A percentile compares a stretch with the other conserved stretches of the same genome.
Conservation (phyloP, 2,113 vertebrate species). For the Sterrhoptilus dennistouni region DNA sequence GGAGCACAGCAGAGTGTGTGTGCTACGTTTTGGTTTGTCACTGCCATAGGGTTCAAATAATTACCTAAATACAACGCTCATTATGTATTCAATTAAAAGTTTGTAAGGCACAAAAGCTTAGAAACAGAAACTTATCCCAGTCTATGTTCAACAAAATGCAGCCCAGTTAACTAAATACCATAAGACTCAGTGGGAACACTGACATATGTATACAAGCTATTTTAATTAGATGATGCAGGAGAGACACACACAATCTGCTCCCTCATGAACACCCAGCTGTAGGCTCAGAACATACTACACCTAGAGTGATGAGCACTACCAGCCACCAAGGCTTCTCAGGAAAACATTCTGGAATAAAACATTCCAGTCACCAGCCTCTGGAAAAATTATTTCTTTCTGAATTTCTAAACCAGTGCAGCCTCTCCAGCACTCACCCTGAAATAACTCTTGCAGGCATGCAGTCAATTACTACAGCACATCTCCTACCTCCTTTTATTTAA, state of each 20-base stretch:
- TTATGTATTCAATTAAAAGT: slow-evolving; percentile 45
- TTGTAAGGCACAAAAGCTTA: neutral
- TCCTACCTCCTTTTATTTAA: neutral
- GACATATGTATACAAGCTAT: slow-evolving; percentile 33
- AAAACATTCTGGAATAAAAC: neutral
- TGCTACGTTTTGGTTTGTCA: neutral
- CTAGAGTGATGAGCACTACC: neutral
- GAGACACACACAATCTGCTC: slow-evolving; percentile 40
- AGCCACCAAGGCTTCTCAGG: neutral
- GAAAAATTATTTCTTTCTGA: neutral
- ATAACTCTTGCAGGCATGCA: neutral
- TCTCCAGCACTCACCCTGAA: neutral
- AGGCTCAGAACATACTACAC: neutral
- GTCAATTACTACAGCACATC: neutral
- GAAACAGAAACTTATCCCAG: slow-evolving; percentile 26
- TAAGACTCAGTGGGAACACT: slow-evolving; percentile 39
- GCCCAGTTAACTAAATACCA: slow-evolving; percentile 34
- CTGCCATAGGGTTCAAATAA: slow-evolving; percentile 28
- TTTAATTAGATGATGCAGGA: slow-evolving; percentile 53
- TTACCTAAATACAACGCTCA: neutral
- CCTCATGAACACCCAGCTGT: slow-evolving; percentile 17
- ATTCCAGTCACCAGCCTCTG: neutral
- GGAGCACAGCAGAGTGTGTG: neutral
- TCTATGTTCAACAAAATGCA: neutral
- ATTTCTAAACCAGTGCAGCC: neutral